Evolutionary conservation across 2,797 vertebrate genomes (phyloP), one percentile per base, ranked within the genome.

Genomic region (Dicrostonyx torquatus): DNA sequence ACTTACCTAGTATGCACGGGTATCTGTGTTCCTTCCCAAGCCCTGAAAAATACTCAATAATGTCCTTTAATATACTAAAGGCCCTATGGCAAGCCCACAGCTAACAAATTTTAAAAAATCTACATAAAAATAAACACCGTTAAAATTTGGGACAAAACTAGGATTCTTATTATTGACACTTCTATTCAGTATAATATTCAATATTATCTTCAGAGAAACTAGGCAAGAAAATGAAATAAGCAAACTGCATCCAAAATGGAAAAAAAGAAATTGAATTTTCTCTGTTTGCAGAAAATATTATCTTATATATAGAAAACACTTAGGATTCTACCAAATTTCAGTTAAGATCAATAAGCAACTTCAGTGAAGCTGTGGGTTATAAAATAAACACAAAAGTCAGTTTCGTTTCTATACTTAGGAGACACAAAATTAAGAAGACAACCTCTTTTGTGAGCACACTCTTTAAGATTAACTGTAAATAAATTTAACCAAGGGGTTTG

Each of bases 181-280:
- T 58, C 62, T 68, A 31, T 72, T 80, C 40, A 40, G 26, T 24
- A 34, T 73, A 72, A 70, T 62, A 80, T 18, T 87, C 40, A 58
- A 50, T 14, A 9, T 87, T n/a, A 45, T 64, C 48, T 70, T 18
- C 43, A 82, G 66, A 93, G 64, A 64, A 93, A n/a, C 48, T 40
- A 88, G n/a, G 66, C 55, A 82, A 75, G 75, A 93, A 87, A 73
- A 88, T 37, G 31, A 93, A 64, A 40, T 34, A 72, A 87, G 43
- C 48, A 53, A 73, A 53, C 58, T 78, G 55, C 45, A 73, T 43
- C 34, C 43, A 93, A 72, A 72, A 7, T 79, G 26, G 37, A 82
- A 82, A 80, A 58, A 43, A 62, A 62, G 12, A 80, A 53, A 79
- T 75, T 73, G 70, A 62, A 87, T 50, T 62, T 11, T 48, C 64